Conservation (phyloP, 2,888 invertebrate genomes). For the Schizotus pectinicornis region DNA sequence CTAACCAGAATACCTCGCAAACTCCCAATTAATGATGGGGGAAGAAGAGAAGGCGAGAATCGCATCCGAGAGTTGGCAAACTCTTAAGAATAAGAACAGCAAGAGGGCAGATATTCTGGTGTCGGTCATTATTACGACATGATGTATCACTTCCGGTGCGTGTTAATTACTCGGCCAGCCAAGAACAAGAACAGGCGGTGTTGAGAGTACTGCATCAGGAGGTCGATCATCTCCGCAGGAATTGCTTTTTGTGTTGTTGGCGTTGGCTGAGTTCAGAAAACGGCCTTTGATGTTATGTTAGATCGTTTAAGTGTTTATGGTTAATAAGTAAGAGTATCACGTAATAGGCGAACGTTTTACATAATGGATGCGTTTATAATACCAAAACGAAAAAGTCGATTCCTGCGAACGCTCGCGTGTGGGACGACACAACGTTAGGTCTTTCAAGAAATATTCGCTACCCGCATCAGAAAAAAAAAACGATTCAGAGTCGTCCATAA, state of each 20-base stretch:
- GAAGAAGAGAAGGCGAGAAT: conserved; percentile 6
- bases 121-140: conserved; percentile 59
- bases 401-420: background rate
- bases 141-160: conserved; percentile 59
- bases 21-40: background rate
- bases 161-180: conserved; percentile 55
- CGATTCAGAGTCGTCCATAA: background rate
- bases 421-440: background rate
- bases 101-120: conserved; percentile 52
- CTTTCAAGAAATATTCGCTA: no score
- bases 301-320: conserved; percentile 36
- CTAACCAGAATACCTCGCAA: background rate
- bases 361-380: conserved; percentile 4
- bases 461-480: no score
- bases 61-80: conserved; percentile 11
- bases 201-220: conserved; percentile 22
- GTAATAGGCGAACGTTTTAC: conserved; percentile 25
- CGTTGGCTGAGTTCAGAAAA: conserved; percentile 22
- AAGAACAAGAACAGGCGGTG: conserved; percentile 49
- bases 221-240: conserved; percentile 33
- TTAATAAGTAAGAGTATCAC: conserved; percentile 35
- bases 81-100: conserved; percentile 37
- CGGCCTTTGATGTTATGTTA: conserved; percentile 36
- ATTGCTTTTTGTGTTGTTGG: conserved; percentile 28
- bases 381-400: conserved; percentile 4